Conservation (phyloP, 2,113 vertebrate species). For the Brienomyrus longianalis region DNA sequence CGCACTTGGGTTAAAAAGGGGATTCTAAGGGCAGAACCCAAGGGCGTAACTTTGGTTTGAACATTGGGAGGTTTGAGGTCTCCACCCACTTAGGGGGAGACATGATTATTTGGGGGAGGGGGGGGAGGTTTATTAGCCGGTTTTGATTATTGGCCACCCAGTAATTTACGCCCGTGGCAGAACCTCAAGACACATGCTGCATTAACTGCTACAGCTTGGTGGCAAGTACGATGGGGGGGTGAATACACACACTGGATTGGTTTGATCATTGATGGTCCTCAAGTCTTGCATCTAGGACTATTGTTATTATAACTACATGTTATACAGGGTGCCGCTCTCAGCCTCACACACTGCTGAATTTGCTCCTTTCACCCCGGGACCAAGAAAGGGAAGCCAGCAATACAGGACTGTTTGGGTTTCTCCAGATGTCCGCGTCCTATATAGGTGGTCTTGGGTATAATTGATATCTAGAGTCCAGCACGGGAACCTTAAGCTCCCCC, state of each 20-base stretch:
- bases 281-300: neutral
- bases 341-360: neutral
- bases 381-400: neutral
- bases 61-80: too few species aligned
- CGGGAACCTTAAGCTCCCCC: conserved; percentile 47
- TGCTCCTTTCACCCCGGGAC: neutral
- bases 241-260: neutral
- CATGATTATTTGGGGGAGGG: too few species aligned
- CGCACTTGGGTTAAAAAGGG: conserved; percentile 9
- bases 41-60: too few species aligned
- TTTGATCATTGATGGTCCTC: neutral
- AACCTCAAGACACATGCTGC: neutral
- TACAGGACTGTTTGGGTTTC: neutral
- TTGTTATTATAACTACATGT: neutral
- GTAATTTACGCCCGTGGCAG: neutral
- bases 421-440: conserved; percentile 41
- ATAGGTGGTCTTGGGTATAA: conserved; percentile 55
- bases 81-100: too few species aligned
- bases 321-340: neutral
- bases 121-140: too few species aligned
- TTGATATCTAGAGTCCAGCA: conserved; percentile 57
- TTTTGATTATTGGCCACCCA: too few species aligned
- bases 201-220: neutral
- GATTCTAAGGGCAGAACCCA: neutral
- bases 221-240: neutral